phyloP scores from a whole-genome alignment of 2,888 invertebrate species.

The Drosophila affinis region DNA sequence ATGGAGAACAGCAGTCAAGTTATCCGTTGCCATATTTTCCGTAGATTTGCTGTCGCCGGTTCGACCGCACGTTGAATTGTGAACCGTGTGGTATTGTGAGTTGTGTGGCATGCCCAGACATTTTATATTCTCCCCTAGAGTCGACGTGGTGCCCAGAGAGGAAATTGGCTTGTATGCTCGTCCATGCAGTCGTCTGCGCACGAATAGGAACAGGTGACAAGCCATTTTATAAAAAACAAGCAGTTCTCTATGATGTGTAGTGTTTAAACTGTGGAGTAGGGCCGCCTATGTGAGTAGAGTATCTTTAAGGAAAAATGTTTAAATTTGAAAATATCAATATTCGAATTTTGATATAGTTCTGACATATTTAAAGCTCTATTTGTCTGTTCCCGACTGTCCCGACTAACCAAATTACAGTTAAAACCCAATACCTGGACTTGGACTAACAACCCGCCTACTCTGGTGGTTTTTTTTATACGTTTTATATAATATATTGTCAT shows the following conservation, averaged over 20 bases:
- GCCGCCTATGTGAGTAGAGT: no score
- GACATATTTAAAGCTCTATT: not conserved
- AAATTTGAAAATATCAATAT: not conserved
- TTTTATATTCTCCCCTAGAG: constrained; percentile 23
- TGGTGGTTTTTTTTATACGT: no score
- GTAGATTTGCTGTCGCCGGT: not conserved
- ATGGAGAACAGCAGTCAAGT: constrained; percentile 90
- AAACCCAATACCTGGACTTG: no score
- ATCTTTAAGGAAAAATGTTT: not conserved
- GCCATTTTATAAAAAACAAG: not conserved
- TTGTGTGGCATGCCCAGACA: constrained; percentile 8
- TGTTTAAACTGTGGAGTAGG: not conserved
- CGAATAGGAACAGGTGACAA: not conserved
- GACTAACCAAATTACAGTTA: not conserved
- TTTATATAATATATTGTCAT: no score
- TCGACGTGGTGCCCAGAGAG: not conserved
- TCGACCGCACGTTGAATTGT: constrained; percentile 40
- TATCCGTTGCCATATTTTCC: constrained; percentile 85
- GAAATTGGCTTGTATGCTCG: not conserved
- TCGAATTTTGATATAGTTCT: not conserved
- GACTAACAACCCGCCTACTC: no score
- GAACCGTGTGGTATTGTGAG: constrained; percentile 35
- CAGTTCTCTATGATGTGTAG: not conserved
- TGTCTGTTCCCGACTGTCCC: no score
- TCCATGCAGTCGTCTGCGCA: not conserved